phyloP scores from a whole-genome alignment of 2,113 vertebrate genomes.

The Elanoides forficatus region DNA sequence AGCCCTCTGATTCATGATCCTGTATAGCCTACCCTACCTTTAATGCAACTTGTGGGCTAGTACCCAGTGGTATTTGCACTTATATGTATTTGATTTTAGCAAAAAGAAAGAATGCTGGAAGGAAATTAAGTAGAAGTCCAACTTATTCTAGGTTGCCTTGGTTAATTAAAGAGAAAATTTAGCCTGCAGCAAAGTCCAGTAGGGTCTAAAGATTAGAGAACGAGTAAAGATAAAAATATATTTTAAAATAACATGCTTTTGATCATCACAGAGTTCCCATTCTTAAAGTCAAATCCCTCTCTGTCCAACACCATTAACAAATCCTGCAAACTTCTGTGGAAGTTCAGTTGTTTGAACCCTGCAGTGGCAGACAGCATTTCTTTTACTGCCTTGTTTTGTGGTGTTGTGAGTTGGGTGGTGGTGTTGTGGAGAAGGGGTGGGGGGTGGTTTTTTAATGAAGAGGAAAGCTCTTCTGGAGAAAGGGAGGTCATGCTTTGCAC shows the following conservation, averaged over 20 bases:
- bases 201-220: not conserved
- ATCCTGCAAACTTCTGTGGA: not conserved
- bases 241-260: not conserved
- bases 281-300: not conserved
- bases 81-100: not conserved
- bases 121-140: not conserved
- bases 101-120: not conserved
- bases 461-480: fast-evolving
- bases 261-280: not conserved
- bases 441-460: fast-evolving
- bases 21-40: not conserved
- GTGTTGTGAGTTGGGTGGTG: not conserved
- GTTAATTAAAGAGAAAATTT: slow-evolving; percentile 35
- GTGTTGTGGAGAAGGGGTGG: fast-evolving
- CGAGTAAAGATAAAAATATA: not conserved
- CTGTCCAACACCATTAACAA: not conserved
- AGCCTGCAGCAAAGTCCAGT: not conserved
- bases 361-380: fast-evolving
- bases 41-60: not conserved
- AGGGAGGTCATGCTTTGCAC: fast-evolving
- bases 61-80: not conserved
- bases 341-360: not conserved
- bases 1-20: not conserved
- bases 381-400: not conserved
- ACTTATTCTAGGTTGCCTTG: not conserved